These are phyloP conservation scores for Hemiprocne comata DNA, from an alignment of 2,113 vertebrate genomes.

Conservation along the genomic window DNA sequence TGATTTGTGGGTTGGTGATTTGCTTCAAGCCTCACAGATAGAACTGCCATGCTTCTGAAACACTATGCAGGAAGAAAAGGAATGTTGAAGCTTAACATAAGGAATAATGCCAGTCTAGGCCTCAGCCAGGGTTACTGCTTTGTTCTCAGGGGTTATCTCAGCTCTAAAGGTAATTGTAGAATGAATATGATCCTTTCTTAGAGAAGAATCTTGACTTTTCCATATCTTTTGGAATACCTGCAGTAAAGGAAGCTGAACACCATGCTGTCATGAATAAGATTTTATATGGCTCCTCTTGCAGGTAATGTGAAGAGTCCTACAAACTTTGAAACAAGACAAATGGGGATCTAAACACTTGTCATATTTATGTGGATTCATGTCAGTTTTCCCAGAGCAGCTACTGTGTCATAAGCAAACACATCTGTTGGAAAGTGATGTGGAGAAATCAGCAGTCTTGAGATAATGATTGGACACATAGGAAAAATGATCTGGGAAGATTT, in stretches of 20 bases:
- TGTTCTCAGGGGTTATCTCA: background rate
- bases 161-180: background rate
- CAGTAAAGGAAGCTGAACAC: background rate
- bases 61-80: background rate
- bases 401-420: background rate
- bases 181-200: background rate
- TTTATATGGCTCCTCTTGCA: rapidly evolving
- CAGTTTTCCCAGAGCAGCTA: background rate
- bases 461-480: background rate
- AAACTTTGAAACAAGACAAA: background rate
- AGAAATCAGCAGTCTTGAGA: background rate
- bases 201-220: background rate
- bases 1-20: background rate
- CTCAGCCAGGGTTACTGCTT: background rate
- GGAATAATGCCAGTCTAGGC: background rate
- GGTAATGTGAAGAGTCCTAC: background rate
- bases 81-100: background rate
- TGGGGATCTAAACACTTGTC: background rate
- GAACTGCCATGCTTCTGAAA: background rate
- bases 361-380: background rate
- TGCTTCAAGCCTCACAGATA: background rate
- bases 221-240: background rate
- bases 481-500: background rate
- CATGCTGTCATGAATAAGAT: background rate
- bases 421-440: background rate